Percentiles rank a stretch among this genome's conserved stretches.
Evolutionary conservation across 2,888 invertebrate species (phyloP).

Genomic region (Andrena haemorrhoa): DNA sequence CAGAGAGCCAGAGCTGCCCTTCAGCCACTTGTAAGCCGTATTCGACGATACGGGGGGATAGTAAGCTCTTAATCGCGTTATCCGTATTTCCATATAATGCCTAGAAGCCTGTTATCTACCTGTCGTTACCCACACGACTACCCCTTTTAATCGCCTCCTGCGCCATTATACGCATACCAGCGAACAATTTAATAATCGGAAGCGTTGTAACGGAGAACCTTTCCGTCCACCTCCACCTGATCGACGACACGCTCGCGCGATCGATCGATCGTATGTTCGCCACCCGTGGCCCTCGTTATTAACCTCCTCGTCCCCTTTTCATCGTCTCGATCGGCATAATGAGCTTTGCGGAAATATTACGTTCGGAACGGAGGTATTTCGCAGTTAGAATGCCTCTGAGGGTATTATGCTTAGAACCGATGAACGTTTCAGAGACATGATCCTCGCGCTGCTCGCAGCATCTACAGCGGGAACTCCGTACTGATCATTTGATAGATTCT

Average conservation of each 20-base stretch:
- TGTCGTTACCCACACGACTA: conserved; percentile 59
- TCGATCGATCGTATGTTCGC: neutral
- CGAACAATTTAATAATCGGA: conserved; percentile 54
- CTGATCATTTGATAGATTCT: too few species aligned
- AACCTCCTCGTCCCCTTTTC: neutral
- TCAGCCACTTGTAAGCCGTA: conserved; percentile 52
- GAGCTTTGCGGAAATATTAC: conserved; percentile 26
- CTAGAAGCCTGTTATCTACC: conserved; percentile 69
- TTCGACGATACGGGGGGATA: conserved; percentile 54
- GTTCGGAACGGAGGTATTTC: neutral
- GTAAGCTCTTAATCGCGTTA: conserved; percentile 77
- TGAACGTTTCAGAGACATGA: neutral
- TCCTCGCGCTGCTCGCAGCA: neutral
- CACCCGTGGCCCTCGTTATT: conserved; percentile 1
- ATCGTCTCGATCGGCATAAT: conserved; percentile 8
- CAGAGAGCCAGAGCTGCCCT: conserved; percentile 1
- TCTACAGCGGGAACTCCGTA: too few species aligned
- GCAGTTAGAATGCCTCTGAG: neutral
- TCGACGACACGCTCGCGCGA: conserved; percentile 20
- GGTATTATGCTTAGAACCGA: neutral
- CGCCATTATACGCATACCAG: conserved; percentile 25
- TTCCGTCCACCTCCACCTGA: conserved; percentile 23
- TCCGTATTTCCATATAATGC: conserved; percentile 76
- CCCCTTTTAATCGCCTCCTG: conserved; percentile 60
- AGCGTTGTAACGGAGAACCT: conserved; percentile 35